Evolutionary conservation across 2,888 invertebrate genomes (phyloP), one percentile per base, ranked within the genome.

Genomic region (Gymnosoma rotundatum): DNA sequence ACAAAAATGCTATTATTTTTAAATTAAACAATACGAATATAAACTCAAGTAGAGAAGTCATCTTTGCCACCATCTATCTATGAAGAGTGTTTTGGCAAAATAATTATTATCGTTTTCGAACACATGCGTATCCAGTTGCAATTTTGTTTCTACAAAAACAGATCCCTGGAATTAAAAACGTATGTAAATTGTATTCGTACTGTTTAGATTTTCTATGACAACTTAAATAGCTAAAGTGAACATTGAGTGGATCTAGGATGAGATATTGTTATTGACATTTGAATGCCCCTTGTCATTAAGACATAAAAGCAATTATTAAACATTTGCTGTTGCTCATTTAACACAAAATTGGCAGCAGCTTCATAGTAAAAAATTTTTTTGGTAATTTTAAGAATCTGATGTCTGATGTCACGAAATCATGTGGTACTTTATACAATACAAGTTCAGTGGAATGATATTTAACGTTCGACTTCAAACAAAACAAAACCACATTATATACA

Each of bases 11-110:
- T 60, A 25, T 76, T 67, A 32, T 66, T 56, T 64, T 54, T 20
- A 48, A 21, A 50, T 50, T 72, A 7, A 63, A 63, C 73, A 74
- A 74, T 45, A 32, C 32, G 16, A 48, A 18, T 7, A 8, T 69
- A 48, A 64, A 54, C n/a, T 14, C n/a, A 18, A 76, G 66, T 48
- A 45, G 20, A 76, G 20, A 76, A 76, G 58, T 58, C 50, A 50
- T 52, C 7, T 16, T 36, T 48, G 14, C 60, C 7, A 58, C 12
- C 18, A 36, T 36, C 21, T 70, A 52, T 52, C 20, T 20, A 5
- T 52, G 18, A 8, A 18, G 50, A 50, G 9, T 25, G 10, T 12
- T 25, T 70, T 70, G 21, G 45, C 45, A 45, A 70, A 45, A 58
- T 56, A 70, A 58, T 45, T 56, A 45, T 45, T 56, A 70, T 54